Evolutionary conservation across 1,140 invertebrate species (phyloP).

Genomic region (Rhynchophorus ferrugineus): DNA sequence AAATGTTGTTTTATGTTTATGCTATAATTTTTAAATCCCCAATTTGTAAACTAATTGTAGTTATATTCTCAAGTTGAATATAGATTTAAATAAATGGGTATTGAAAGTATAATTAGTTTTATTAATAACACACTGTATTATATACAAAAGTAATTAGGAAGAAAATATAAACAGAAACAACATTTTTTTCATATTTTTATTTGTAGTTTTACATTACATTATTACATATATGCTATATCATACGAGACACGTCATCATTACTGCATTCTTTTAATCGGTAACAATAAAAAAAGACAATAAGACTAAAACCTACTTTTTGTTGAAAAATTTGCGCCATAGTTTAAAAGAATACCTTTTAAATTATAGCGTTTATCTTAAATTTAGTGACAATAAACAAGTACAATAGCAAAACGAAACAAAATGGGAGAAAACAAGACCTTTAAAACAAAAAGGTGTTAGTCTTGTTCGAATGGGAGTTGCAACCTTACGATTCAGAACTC

Average conservation of each 20-base stretch:
- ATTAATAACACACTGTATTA: too few relatives aligned
- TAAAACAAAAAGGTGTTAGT: background rate
- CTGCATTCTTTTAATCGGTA: constrained; percentile 16
- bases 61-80: too few relatives aligned
- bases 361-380: constrained; percentile 6
- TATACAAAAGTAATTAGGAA: too few relatives aligned
- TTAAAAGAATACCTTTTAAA: constrained; percentile 9
- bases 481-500: too few relatives aligned
- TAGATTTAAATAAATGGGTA: too few relatives aligned
- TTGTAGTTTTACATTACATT: constrained; percentile 25
- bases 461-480: too few relatives aligned
- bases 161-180: constrained; percentile 8
- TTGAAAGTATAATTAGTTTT: too few relatives aligned
- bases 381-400: constrained; percentile 11
- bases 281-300: constrained; percentile 25
- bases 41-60: too few relatives aligned
- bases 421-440: constrained; percentile 3
- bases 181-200: constrained; percentile 17
- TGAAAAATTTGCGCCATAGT: constrained; percentile 15
- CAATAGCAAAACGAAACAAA: constrained; percentile 15
- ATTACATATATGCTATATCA: constrained; percentile 26
- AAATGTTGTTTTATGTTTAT: too few relatives aligned
- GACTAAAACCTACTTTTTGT: constrained; percentile 20
- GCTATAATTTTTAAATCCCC: too few relatives aligned
- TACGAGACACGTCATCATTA: constrained; percentile 21